Conservation (phyloP, 2,888 invertebrate genomes). For the Galeruca laticollis region DNA sequence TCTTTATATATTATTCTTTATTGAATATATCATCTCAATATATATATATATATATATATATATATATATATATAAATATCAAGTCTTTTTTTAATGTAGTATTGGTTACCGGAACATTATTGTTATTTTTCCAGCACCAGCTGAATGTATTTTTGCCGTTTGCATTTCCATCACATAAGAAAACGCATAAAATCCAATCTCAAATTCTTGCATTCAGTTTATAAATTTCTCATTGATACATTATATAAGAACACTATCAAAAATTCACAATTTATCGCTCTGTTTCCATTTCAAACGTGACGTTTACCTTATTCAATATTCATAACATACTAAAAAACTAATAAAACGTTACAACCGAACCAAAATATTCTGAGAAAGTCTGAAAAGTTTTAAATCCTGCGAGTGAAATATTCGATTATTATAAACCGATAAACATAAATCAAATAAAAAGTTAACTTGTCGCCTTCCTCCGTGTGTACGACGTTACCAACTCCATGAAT, state of each 20-base stretch:
- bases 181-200: too few relatives aligned
- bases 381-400: conserved; percentile 28
- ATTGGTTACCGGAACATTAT: too few relatives aligned
- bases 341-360: conserved; percentile 10
- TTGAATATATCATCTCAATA: too few relatives aligned
- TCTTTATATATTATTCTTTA: too few relatives aligned
- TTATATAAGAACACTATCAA: neutral
- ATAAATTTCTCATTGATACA: neutral
- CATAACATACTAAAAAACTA: conserved; percentile 9
- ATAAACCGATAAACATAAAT: conserved; percentile 46
- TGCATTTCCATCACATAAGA: too few relatives aligned
- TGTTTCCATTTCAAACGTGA: neutral
- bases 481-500: conserved; percentile 42
- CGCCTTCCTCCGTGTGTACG: conserved; percentile 30
- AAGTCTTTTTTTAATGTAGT: too few relatives aligned
- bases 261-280: neutral
- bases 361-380: conserved; percentile 6
- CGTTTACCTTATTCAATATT: conserved; percentile 10
- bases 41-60: too few relatives aligned
- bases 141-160: too few relatives aligned
- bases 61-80: too few relatives aligned
- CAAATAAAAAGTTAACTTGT: conserved; percentile 47
- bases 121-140: too few relatives aligned
- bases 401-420: conserved; percentile 47
- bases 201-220: neutral